Conservation (phyloP, 2,113 vertebrate species). For the Misgurnus anguillicaudatus region DNA sequence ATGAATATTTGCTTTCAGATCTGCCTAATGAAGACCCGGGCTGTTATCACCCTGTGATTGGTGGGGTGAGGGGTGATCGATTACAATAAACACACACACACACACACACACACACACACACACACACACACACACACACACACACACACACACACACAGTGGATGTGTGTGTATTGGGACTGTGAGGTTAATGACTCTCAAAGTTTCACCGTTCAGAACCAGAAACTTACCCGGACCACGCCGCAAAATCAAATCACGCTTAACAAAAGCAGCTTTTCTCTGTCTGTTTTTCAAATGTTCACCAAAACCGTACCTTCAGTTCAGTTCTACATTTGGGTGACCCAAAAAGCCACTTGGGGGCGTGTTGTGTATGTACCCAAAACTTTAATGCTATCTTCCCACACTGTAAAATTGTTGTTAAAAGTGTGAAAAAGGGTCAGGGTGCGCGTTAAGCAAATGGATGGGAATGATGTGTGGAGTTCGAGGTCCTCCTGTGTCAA, state of each 20-base stretch:
- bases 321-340: constrained; percentile 23
- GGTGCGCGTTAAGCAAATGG: constrained; percentile 58
- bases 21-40: constrained; percentile 46
- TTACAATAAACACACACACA: constrained; percentile 34
- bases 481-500: constrained; percentile 60
- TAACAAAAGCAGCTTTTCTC: constrained; percentile 10
- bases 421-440: constrained; percentile 40
- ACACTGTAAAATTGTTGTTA: constrained; percentile 4
- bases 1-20: constrained; percentile 41
- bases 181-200: constrained; percentile 7
- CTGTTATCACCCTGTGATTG: constrained; percentile 48
- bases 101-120: neutral
- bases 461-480: constrained; percentile 31
- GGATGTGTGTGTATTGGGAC: constrained; percentile 33
- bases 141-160: neutral
- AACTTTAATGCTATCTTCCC: constrained; percentile 28
- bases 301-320: neutral
- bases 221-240: constrained; percentile 38
- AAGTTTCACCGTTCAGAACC: constrained; percentile 37
- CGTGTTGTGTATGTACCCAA: neutral
- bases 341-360: no score
- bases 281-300: neutral
- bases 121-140: neutral
- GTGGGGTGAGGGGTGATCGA: constrained; percentile 37
- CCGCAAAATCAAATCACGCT: constrained; percentile 4